Evolutionary conservation across 1,140 invertebrate species (phyloP), one percentile per base, ranked within the genome.

Genomic region (Leptopilina boulardi): DNA sequence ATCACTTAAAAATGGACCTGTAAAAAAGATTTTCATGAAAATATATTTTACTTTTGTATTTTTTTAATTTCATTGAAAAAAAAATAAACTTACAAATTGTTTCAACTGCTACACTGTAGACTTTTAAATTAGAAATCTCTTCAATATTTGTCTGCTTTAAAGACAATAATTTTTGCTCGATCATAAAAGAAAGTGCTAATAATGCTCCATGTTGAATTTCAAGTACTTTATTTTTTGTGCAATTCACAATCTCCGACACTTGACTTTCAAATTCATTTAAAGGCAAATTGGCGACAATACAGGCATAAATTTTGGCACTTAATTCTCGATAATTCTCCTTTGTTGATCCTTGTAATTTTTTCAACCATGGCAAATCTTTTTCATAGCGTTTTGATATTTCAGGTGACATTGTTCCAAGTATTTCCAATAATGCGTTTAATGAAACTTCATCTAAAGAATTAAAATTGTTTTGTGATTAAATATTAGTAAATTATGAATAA

Each of bases 151-250:
- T 80, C 18, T 81, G 83, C 83, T 91, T 93, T 73, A 90, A 84
- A 74, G 91, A 84, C 21, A 89, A 89, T 18, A 95, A 90, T 87
- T 92, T 93, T 71, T 93, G 91, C 76, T 96, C 94, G 77, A 96
- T 92, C 80, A 94, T 91, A 85, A 93, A 93, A 11, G 94, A 94
- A 41, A 96, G 89, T 2, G 94, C 93, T 21, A 95, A 87, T 23
- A 97, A 84, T 47, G 93, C 93, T 0, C 96, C 96, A 83, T 96
- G 95, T 83, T 96, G 95, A 2, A 92, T 89, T 88, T 97, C 96
- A 44, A 96, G 87, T 83, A 88, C 91, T 86, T 94, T 94, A 83
- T 91, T 90, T 54, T 89, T 89, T 1, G 90, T 91, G 76, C 92
- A 87, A 59, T 80, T 85, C 1, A 94, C 89, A 56, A 94, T 92